A percentile compares a stretch with the other conserved stretches of the same genome.
Evolutionary conservation across 2,113 vertebrate genomes (phyloP).

Genomic region (Clinocottus analis): DNA sequence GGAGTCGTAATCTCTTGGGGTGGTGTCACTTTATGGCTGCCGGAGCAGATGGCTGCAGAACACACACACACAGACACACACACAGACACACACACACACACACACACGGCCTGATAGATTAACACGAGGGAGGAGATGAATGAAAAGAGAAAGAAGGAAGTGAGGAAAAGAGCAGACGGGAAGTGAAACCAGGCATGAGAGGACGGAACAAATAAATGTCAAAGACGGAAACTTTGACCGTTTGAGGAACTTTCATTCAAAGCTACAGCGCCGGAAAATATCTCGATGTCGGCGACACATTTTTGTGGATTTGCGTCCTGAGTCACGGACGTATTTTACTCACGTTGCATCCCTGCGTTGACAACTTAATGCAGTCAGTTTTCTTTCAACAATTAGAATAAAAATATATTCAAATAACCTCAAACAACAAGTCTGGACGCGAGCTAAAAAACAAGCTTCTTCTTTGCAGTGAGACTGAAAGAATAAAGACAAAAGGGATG

Average conservation of each 20-base stretch:
- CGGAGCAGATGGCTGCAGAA: slow-evolving; percentile 7
- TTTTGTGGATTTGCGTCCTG: neutral
- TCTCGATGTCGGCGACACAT: neutral
- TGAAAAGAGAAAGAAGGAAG: too few relatives aligned
- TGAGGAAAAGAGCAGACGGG: too few relatives aligned
- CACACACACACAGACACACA: too few relatives aligned
- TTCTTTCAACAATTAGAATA: slow-evolving; percentile 8
- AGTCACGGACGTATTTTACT: too few relatives aligned
- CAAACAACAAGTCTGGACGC: slow-evolving; percentile 7
- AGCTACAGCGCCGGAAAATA: neutral
- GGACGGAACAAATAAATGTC: neutral
- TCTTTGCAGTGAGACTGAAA: slow-evolving; percentile 22
- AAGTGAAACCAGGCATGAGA: too few relatives aligned
- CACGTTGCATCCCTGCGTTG: too few relatives aligned
- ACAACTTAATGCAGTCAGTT: neutral
- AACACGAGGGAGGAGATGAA: neutral
- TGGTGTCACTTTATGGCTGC: slow-evolving; percentile 21
- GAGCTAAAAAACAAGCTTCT: neutral
- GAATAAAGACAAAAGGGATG: slow-evolving; percentile 10
- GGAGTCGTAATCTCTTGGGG: slow-evolving; percentile 38
- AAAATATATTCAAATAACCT: slow-evolving; percentile 33
- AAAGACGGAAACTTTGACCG: neutral
- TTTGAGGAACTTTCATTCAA: neutral
- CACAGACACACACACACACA: too few relatives aligned
- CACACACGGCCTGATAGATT: slow-evolving; percentile 25